phyloP scores from a whole-genome alignment of 2,888 invertebrate species.

The Cantharis flavilabris region DNA sequence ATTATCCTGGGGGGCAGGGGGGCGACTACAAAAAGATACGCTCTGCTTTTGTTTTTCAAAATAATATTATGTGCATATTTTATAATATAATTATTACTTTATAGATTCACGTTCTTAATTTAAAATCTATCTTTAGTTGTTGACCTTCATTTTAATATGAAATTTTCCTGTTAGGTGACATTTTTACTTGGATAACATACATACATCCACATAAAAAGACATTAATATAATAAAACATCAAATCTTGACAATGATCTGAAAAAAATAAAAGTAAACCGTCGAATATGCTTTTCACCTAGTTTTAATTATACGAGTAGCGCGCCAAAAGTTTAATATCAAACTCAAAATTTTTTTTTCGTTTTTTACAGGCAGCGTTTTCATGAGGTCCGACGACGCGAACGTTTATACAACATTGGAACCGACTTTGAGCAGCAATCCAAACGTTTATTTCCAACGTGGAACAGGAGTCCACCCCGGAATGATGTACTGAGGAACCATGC shows the following conservation, averaged over 20 bases:
- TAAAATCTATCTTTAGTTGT: neutral
- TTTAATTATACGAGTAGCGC: neutral
- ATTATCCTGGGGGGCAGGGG: neutral
- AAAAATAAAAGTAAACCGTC: neutral
- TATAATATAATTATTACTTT: neutral
- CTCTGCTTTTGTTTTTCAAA: neutral
- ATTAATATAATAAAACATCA: neutral
- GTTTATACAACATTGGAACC: slow-evolving; percentile 85
- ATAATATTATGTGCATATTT: neutral
- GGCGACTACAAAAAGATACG: neutral
- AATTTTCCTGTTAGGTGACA: slow-evolving; percentile 2
- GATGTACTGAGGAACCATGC: slow-evolving; percentile 69
- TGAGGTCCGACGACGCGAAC: slow-evolving; percentile 81
- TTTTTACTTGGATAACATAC: neutral
- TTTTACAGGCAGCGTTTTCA: slow-evolving; percentile 69
- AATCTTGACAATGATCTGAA: neutral
- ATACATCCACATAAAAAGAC: neutral
- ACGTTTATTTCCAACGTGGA: slow-evolving; percentile 86
- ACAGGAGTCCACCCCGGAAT: slow-evolving; percentile 84
- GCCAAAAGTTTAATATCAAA: neutral
- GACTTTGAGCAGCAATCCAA: slow-evolving; percentile 86
- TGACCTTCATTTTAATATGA: neutral
- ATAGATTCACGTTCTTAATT: neutral
- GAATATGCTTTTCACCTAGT: neutral
- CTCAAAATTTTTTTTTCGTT: slow-evolving; percentile 38